phyloP scores from a whole-genome alignment of 1,140 invertebrate species.

The Zophobas morio region DNA sequence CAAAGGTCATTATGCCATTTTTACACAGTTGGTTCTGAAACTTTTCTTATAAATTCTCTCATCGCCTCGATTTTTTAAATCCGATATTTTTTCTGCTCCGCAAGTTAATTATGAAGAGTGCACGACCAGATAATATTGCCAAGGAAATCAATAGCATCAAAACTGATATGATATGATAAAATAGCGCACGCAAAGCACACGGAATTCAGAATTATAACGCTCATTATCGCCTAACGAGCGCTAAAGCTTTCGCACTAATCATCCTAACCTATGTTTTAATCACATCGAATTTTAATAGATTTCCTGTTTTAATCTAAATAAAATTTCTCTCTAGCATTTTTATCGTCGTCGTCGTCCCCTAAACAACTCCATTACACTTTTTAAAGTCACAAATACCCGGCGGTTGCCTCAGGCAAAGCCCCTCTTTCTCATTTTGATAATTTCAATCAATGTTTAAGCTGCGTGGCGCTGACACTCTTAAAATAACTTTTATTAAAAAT shows the following conservation, averaged over 20 bases:
- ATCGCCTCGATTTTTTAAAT: slow-evolving; percentile 2
- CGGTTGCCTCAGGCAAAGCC: too few relatives aligned
- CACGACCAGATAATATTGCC: slow-evolving; percentile 28
- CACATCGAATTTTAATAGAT: neutral
- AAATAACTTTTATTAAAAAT: slow-evolving; percentile 15
- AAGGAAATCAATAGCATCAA: slow-evolving; percentile 38
- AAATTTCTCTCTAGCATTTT: too few relatives aligned
- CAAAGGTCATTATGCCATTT: slow-evolving; percentile 30
- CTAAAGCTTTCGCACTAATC: slow-evolving; percentile 33
- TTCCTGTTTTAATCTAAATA: too few relatives aligned
- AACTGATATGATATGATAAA: slow-evolving; percentile 42
- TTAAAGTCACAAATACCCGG: too few relatives aligned
- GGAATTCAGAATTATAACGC: slow-evolving; percentile 35
- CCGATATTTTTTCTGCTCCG: slow-evolving; percentile 3
- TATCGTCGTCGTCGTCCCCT: too few relatives aligned
- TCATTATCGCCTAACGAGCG: slow-evolving; percentile 30
- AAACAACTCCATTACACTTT: too few relatives aligned
- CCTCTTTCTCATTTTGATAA: neutral
- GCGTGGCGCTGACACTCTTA: neutral
- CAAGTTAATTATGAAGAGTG: slow-evolving; percentile 34
- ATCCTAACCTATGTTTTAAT: slow-evolving; percentile 15
- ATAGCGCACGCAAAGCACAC: slow-evolving; percentile 26
- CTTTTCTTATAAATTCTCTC: slow-evolving; percentile 20
- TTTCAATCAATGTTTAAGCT: neutral
- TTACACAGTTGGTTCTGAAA: slow-evolving; percentile 19